Evolutionary conservation across 2,797 vertebrate species (phyloP), one percentile per base, ranked within the genome.

Genomic region (Brachyrhaphis roseni): DNA sequence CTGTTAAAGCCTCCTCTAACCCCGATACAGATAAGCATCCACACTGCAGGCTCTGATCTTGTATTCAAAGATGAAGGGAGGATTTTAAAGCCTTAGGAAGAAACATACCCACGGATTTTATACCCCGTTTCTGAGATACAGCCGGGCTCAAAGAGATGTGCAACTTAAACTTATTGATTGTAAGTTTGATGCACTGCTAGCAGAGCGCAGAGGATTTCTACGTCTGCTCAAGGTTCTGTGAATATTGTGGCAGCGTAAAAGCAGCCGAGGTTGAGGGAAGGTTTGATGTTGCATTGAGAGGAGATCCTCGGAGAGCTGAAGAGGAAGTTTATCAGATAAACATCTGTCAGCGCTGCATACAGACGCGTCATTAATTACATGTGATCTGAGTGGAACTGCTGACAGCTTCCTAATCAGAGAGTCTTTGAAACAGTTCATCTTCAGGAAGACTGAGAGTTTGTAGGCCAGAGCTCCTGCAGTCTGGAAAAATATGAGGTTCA

Each of bases 111-210:
- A 62, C 39, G 28, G 78, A 83, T 89, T 75, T 78, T 34, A 75
- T 85, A 84, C 89, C 87, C 85, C 75, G 77, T 75, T 57, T 34
- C 78, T 77, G 46, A 74, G 83, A 80, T 85, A 62, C 34, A 51
- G 73, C 46, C 4, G 0, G 18, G 68, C 84, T 84, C 82, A 6
- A 78, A 82, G 28, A 72, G 84, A 88, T 86, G 86, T 74, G 85
- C 57, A 87, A 85, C 90, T 79, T 86, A 77, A 87, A 85, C 79
- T 20, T 83, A 92, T 92, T 28, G 90, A 92, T 93, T 62, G 46
- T 72, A 78, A 47, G 79, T 89, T 82, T 91, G 87, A 93, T 91
- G 75, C 85, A 81, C 78, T 41, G 79, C 86, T 39, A 80, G 79
- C 83, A 10, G 78, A 83, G 77, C 13, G 45, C 78, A 79, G 84